phyloP scores from a whole-genome alignment of 2,888 invertebrate species.

The Marasmarcha lunaedactyla region DNA sequence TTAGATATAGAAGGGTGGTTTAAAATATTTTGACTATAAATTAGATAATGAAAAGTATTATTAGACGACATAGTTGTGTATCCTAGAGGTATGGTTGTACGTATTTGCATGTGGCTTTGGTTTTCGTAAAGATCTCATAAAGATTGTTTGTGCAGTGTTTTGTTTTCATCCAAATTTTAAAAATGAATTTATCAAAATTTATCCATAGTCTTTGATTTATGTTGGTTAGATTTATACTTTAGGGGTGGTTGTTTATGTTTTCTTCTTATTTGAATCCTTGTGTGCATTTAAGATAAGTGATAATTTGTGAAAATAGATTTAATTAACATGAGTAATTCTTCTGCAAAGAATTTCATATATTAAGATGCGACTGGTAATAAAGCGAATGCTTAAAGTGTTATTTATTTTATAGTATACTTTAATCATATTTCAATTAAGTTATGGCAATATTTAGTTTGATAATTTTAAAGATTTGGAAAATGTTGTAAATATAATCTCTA shows the following conservation, averaged over 20 bases:
- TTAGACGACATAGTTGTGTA: slow-evolving; percentile 40
- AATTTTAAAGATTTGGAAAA: not conserved
- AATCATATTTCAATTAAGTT: not conserved
- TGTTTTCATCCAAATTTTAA: slow-evolving; percentile 68
- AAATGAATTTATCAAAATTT: slow-evolving; percentile 38
- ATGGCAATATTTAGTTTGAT: slow-evolving; percentile 4
- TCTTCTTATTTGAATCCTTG: slow-evolving; percentile 27
- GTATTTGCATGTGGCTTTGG: slow-evolving; percentile 60
- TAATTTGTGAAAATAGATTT: not conserved
- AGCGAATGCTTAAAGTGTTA: slow-evolving; percentile 37
- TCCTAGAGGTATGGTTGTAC: slow-evolving; percentile 52
- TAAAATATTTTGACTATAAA: slow-evolving; percentile 11
- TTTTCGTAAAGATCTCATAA: slow-evolving; percentile 70
- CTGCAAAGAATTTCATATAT: slow-evolving; percentile 16
- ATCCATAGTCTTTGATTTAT: slow-evolving; percentile 24
- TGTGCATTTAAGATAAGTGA: slow-evolving; percentile 15
- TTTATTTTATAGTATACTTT: slow-evolving; percentile 53
- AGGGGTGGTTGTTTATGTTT: slow-evolving; percentile 22
- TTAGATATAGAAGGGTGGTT: too few species aligned
- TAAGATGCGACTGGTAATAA: slow-evolving; percentile 45
- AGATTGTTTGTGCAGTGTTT: slow-evolving; percentile 70
- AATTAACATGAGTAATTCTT: slow-evolving; percentile 4
- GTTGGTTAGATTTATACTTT: slow-evolving; percentile 33
- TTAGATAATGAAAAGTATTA: slow-evolving; percentile 46
- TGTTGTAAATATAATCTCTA: too few species aligned